phyloP scores from a whole-genome alignment of 2,113 vertebrate species.

The Oreochromis niloticus region DNA sequence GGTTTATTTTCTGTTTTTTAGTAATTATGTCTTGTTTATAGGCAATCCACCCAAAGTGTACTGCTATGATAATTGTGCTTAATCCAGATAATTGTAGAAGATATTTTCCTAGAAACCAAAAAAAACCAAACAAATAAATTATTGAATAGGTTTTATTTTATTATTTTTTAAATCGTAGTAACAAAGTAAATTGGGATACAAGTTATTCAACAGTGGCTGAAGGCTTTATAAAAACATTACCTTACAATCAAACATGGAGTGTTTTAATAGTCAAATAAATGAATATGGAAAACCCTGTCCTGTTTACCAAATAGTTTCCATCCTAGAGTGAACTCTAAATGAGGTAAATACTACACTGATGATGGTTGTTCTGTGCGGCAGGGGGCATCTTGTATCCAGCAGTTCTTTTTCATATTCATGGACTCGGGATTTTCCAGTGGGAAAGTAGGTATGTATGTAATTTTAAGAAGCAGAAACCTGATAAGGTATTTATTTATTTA shows the following conservation, averaged over 20 bases:
- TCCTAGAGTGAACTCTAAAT: neutral
- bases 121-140: neutral
- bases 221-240: neutral
- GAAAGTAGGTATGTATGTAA: neutral
- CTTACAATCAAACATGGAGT: neutral
- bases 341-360: neutral
- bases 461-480: neutral
- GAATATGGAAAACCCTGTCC: neutral
- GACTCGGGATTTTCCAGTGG: neutral
- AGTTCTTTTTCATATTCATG: neutral
- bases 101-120: neutral
- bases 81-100: neutral
- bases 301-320: neutral
- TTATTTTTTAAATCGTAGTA: neutral
- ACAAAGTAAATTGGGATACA: neutral
- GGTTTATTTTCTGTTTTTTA: neutral
- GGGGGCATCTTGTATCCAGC: neutral
- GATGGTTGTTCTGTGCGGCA: neutral
- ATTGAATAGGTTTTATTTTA: neutral
- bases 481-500: neutral
- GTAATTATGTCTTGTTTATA: neutral
- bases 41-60: neutral
- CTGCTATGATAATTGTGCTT: neutral
- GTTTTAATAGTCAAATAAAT: neutral
- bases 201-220: neutral